Evolutionary conservation across 2,888 invertebrate species (phyloP), one percentile per base, ranked within the genome.

Genomic region (Dinocampus coccinellae): DNA sequence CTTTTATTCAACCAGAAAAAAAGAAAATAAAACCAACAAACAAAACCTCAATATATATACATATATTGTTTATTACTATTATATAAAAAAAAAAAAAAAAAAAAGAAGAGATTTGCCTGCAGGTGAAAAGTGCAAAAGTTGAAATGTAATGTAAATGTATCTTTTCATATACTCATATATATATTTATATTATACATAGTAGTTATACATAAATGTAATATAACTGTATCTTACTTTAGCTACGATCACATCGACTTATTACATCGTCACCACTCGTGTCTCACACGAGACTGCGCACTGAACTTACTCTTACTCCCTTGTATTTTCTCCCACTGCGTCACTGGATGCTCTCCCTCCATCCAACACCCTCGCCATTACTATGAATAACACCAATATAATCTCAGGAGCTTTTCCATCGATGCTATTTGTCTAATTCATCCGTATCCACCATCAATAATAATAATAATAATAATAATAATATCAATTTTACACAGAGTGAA

Each of bases 191-290:
- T 7, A 16, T 16, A 47, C 16, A 16, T 6, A 16, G 16, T 7
- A 47, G 47, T 47, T 7, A 16, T 16, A 47, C 47, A 47, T 47
- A 47, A 47, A 47, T 47, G 47, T 47, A 47, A 47, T 47, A 16
- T 47, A 47, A 7, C 47, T 47, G 7, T n/a, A 47, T 7, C 47
- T 47, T 16, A 7, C 47, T 16, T n/a, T 47, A 16, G 16, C 47
- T 16, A 16, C 47, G 47, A 16, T 47, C 47, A 47, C 47, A 47
- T 47, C 47, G 47, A 47, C 47, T 47, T 47, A 20, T 47, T 47
- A 47, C 47, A 47, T 47, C 47, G 47, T 47, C 47, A 47, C 47
- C 47, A 6, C 47, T 47, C 47, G 47, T 47, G 47, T 47, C 47
- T 47, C 7, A 47, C n/a, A 47, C 47, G 47, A 47, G 47, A 47